Evolutionary conservation across 1,140 invertebrate genomes (phyloP).

Genomic region (Drosophila repleta): DNA sequence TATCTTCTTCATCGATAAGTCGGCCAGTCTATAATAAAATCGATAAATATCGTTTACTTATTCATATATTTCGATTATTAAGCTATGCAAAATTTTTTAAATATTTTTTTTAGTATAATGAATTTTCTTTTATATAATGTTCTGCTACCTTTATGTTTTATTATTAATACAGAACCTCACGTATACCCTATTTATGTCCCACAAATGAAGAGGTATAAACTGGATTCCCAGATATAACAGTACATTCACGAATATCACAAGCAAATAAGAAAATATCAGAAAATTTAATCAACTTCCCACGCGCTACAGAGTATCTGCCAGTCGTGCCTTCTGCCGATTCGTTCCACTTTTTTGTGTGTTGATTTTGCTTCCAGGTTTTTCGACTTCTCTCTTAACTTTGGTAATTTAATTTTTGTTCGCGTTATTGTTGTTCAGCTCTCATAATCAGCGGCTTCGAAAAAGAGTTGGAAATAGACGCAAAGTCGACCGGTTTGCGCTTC

Average conservation of each 20-base stretch:
- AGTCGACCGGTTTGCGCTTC: slow-evolving; percentile 68
- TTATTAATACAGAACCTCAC: no score
- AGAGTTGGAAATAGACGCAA: slow-evolving; percentile 45
- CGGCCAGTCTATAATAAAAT: background rate
- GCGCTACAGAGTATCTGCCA: background rate
- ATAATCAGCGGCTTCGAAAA: slow-evolving; percentile 68
- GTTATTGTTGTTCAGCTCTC: slow-evolving; percentile 18
- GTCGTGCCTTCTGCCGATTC: background rate
- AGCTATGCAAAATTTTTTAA: background rate
- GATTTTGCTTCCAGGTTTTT: slow-evolving; percentile 27
- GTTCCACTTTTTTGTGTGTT: slow-evolving; percentile 13
- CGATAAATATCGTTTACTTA: background rate
- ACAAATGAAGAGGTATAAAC: no score
- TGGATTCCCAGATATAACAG: no score
- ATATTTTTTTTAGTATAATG: no score
- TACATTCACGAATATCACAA: background rate
- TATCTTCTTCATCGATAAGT: background rate
- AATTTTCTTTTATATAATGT: no score
- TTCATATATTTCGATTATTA: background rate
- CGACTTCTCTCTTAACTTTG: slow-evolving; percentile 34
- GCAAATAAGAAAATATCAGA: background rate
- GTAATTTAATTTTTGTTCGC: slow-evolving; percentile 41
- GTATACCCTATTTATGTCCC: no score
- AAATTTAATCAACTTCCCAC: no score
- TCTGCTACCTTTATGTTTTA: no score